These are phyloP conservation scores for Buphagus erythrorhynchus DNA, from an alignment of 2,797 vertebrate genomes.

Conservation along the genomic window DNA sequence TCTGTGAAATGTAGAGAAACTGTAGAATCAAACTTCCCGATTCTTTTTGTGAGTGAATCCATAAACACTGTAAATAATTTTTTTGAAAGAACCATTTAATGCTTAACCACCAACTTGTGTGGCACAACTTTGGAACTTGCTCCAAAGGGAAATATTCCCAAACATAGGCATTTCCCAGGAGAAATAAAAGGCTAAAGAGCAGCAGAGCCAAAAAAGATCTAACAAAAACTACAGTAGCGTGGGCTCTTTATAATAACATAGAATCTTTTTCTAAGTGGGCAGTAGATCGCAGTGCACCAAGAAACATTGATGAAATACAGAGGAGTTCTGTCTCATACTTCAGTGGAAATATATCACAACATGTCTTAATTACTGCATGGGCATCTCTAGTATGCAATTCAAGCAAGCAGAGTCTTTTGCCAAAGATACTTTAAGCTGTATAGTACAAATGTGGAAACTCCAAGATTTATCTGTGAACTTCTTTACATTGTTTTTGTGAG, in stretches of 20 bases:
- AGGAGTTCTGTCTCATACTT: constrained; percentile 15
- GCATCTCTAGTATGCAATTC: not conserved
- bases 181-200: not conserved
- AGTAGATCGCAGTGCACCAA: constrained; percentile 40
- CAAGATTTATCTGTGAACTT: not conserved
- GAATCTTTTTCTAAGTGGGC: constrained; percentile 16
- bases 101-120: not conserved
- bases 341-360: not conserved
- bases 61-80: not conserved
- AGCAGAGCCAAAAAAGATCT: constrained; percentile 35
- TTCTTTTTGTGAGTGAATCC: not conserved
- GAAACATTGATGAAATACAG: not conserved
- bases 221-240: constrained; percentile 20
- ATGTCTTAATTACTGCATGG: not conserved
- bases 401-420: not conserved
- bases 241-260: constrained; percentile 14
- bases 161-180: constrained; percentile 49
- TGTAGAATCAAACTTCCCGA: not conserved
- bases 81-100: constrained; percentile 31
- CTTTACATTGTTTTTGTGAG: not conserved
- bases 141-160: constrained; percentile 41
- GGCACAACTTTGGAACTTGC: constrained; percentile 4
- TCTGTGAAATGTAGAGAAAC: not conserved
- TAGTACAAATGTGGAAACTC: not conserved
- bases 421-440: not conserved